Evolutionary conservation across 2,113 vertebrate genomes (phyloP).

Genomic region (Natator depressus): DNA sequence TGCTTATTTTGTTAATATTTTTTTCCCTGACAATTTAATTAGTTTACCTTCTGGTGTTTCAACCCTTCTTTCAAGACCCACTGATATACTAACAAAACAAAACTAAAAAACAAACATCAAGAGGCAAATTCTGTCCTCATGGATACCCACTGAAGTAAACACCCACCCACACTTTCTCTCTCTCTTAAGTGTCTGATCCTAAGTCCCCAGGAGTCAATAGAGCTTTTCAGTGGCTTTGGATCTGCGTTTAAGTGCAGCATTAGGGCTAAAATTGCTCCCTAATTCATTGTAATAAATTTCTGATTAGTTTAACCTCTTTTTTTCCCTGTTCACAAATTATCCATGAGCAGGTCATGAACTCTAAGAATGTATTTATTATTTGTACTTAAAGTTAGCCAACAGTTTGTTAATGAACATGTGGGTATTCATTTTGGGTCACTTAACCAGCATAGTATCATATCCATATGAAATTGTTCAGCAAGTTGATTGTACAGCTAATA

Average conservation of each 20-base stretch:
- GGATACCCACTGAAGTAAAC: background rate
- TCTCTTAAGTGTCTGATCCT: background rate
- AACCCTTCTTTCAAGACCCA: constrained; percentile 3
- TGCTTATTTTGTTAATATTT: background rate
- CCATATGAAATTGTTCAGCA: background rate
- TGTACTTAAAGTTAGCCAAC: background rate
- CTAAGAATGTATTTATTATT: background rate
- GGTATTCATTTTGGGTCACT: background rate
- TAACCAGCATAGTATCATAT: background rate
- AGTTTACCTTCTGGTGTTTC: constrained; percentile 37
- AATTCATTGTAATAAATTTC: background rate
- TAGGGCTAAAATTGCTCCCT: background rate
- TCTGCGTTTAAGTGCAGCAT: background rate
- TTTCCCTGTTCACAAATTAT: background rate
- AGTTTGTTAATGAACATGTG: background rate
- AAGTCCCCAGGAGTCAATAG: background rate
- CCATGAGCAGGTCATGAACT: background rate
- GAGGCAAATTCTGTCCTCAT: constrained; percentile 5
- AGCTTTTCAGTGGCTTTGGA: background rate
- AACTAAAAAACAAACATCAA: background rate
- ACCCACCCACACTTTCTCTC: too few relatives aligned
- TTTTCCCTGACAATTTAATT: constrained; percentile 56
- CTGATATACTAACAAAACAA: background rate
- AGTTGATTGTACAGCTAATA: background rate
- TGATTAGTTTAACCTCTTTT: background rate